phyloP scores from a whole-genome alignment of 1,140 invertebrate species.

The Prorops nasuta region DNA sequence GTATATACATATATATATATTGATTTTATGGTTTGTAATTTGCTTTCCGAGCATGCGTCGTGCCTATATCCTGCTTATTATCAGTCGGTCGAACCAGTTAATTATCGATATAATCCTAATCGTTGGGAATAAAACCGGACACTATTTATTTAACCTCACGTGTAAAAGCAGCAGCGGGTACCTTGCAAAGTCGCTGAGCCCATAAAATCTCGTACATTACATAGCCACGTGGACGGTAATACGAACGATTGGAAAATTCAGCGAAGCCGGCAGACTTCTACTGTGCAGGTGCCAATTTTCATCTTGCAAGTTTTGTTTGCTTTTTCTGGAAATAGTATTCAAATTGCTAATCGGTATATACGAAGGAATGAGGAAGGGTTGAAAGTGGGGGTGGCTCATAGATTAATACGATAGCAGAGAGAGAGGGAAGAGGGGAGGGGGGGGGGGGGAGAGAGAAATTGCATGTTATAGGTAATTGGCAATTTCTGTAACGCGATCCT shows the following conservation, averaged over 20 bases:
- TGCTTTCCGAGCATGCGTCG: conserved; percentile 1
- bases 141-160: background rate
- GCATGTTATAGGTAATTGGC: conserved; percentile 51
- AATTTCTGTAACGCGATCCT: conserved; percentile 49
- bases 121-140: background rate
- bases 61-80: conserved; percentile 12
- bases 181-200: background rate
- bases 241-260: background rate
- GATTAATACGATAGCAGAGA: conserved; percentile 44
- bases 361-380: background rate
- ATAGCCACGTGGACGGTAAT: background rate
- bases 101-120: conserved; percentile 12
- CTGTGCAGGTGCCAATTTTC: no score
- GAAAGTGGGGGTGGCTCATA: conserved; percentile 7
- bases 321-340: no score
- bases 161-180: background rate
- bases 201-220: background rate
- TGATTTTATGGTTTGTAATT: conserved; percentile 19
- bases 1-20: conserved; percentile 1
- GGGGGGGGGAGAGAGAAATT: conserved; percentile 38
- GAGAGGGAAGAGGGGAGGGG: conserved; percentile 22
- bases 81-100: conserved; percentile 9
- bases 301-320: no score
- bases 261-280: background rate
- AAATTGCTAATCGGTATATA: no score